phyloP scores from a whole-genome alignment of 2,113 vertebrate species.

The Hemibagrus wyckioides region DNA sequence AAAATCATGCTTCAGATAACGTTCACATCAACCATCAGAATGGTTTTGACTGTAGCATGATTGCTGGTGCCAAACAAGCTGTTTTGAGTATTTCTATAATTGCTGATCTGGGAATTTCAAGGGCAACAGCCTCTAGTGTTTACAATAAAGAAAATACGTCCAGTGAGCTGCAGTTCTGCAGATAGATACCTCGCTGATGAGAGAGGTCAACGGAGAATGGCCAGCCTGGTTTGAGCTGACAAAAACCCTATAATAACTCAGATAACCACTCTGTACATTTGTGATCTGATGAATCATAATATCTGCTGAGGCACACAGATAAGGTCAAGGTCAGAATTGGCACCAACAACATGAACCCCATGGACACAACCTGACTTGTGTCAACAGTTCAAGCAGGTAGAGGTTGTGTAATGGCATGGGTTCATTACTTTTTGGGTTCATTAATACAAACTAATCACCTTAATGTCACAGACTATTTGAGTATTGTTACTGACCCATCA shows the following conservation, averaged over 20 bases:
- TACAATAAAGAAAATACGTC: background rate
- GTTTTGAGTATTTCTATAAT: background rate
- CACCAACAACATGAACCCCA: background rate
- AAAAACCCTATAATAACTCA: background rate
- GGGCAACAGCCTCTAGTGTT: background rate
- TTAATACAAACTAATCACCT: background rate
- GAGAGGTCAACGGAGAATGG: background rate
- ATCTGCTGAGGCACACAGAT: background rate
- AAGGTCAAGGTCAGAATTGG: background rate
- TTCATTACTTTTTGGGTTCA: background rate
- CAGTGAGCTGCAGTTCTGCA: background rate
- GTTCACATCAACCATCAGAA: background rate
- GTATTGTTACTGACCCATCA: background rate
- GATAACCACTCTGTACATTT: background rate
- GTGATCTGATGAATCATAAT: background rate
- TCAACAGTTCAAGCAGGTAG: background rate
- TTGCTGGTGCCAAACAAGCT: background rate
- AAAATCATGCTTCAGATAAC: background rate
- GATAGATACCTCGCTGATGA: background rate
- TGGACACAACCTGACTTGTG: background rate
- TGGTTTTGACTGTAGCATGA: background rate
- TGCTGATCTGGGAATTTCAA: background rate
- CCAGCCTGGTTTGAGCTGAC: background rate
- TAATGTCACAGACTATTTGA: background rate
- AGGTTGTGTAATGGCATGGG: background rate